These are phyloP conservation scores for Drosophila bunnanda DNA, from an alignment of 2,888 invertebrate genomes.

Conservation along the genomic window DNA sequence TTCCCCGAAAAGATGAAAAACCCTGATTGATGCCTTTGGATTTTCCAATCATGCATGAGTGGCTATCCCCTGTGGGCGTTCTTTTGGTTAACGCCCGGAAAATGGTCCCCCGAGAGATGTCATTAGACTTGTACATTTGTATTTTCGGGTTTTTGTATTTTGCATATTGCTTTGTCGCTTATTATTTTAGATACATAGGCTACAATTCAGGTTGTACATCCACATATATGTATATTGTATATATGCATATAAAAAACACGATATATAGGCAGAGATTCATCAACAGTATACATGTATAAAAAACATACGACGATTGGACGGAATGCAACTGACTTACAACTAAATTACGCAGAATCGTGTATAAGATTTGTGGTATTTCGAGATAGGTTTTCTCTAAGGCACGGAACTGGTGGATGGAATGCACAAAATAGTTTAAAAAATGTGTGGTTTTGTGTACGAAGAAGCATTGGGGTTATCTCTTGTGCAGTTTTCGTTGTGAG, in stretches of 20 bases:
- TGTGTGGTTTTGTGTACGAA: conserved; percentile 19
- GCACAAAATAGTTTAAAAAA: conserved; percentile 41
- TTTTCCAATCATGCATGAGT: conserved; percentile 1
- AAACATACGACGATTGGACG: conserved; percentile 57
- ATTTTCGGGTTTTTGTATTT: conserved; percentile 42
- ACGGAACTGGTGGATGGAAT: conserved; percentile 62
- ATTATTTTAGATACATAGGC: conserved; percentile 44
- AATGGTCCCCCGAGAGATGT: conserved; percentile 19
- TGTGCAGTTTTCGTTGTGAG: conserved; percentile 44
- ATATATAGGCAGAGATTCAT: conserved; percentile 43
- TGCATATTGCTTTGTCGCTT: conserved; percentile 39
- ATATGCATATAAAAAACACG: conserved; percentile 44
- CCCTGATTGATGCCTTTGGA: background rate
- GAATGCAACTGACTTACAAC: conserved; percentile 58
- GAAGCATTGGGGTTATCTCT: conserved; percentile 28
- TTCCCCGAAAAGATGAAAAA: background rate
- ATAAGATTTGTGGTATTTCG: conserved; percentile 39
- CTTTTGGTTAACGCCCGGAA: conserved; percentile 37
- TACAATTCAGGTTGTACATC: conserved; percentile 31
- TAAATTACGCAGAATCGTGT: conserved; percentile 50
- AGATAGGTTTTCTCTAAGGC: conserved; percentile 66
- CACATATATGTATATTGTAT: conserved; percentile 15
- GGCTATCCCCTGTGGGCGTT: conserved; percentile 36
- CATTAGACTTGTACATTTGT: conserved; percentile 21
- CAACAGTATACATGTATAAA: conserved; percentile 50